Evolutionary conservation across 2,113 vertebrate genomes (phyloP).

Genomic region (Aegithalos caudatus): DNA sequence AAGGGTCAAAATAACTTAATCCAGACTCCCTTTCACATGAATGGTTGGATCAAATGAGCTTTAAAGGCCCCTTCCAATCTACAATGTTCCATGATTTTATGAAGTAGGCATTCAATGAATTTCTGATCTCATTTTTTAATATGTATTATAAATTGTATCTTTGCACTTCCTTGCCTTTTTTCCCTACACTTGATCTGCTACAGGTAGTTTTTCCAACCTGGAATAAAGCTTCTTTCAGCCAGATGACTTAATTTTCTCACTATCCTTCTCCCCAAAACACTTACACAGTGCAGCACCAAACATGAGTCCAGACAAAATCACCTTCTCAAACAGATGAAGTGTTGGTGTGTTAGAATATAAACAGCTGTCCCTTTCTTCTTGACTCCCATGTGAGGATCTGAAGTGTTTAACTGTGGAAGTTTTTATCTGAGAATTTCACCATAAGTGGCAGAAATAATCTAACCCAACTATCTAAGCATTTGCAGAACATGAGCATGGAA

Average conservation of each 20-base stretch:
- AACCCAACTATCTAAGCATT: background rate
- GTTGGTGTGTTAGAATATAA: background rate
- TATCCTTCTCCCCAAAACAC: background rate
- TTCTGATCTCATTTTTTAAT: background rate
- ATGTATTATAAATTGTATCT: background rate
- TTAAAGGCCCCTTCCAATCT: background rate
- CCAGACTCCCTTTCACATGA: background rate
- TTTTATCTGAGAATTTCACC: background rate
- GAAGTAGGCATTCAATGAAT: background rate
- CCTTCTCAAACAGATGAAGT: background rate
- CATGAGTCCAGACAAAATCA: background rate
- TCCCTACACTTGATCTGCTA: background rate
- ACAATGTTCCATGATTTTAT: background rate
- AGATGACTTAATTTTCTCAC: background rate
- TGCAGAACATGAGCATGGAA: background rate
- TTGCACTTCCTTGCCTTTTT: background rate
- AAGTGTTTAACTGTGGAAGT: background rate
- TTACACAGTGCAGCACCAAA: background rate
- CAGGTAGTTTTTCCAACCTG: background rate
- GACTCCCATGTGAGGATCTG: background rate
- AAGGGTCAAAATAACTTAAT: background rate
- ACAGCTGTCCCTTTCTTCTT: background rate
- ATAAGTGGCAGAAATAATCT: background rate
- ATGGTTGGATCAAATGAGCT: background rate
- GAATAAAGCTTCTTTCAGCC: background rate